Conservation (phyloP, 2,888 invertebrate genomes). For the Ochlodes sylvanus region DNA sequence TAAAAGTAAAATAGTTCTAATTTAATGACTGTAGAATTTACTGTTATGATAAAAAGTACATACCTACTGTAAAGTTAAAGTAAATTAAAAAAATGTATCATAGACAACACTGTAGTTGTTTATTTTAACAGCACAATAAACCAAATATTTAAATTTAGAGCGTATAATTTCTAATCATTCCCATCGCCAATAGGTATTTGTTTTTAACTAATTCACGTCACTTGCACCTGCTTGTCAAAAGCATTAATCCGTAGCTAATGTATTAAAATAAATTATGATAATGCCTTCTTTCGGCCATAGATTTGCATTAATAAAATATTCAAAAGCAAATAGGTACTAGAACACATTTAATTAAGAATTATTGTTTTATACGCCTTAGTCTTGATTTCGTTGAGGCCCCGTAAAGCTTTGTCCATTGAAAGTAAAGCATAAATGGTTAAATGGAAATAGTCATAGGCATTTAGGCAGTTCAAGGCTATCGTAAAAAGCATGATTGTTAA, state of each 20-base stretch:
- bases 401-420: too few relatives aligned
- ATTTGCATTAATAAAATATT: conserved; percentile 5
- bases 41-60: conserved; percentile 9
- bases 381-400: neutral
- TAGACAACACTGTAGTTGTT: conserved; percentile 58
- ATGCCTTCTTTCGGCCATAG: conserved; percentile 1
- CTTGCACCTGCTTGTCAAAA: conserved; percentile 25
- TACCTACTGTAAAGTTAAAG: conserved; percentile 8
- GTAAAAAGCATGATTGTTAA: too few relatives aligned
- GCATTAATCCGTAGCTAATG: conserved; percentile 10
- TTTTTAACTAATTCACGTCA: conserved; percentile 18
- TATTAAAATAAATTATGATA: conserved; percentile 25
- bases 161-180: conserved; percentile 34
- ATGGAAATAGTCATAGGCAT: too few relatives aligned
- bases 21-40: conserved; percentile 28
- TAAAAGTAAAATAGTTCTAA: conserved; percentile 15
- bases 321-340: conserved; percentile 2
- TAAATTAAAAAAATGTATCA: conserved; percentile 42
- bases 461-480: too few relatives aligned
- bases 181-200: conserved; percentile 34
- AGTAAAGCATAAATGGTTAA: too few relatives aligned
- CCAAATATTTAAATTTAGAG: conserved; percentile 61
- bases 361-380: neutral
- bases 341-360: neutral
- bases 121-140: conserved; percentile 74